Conservation (phyloP, 2,113 vertebrate genomes). For the Lampris incognitus region DNA sequence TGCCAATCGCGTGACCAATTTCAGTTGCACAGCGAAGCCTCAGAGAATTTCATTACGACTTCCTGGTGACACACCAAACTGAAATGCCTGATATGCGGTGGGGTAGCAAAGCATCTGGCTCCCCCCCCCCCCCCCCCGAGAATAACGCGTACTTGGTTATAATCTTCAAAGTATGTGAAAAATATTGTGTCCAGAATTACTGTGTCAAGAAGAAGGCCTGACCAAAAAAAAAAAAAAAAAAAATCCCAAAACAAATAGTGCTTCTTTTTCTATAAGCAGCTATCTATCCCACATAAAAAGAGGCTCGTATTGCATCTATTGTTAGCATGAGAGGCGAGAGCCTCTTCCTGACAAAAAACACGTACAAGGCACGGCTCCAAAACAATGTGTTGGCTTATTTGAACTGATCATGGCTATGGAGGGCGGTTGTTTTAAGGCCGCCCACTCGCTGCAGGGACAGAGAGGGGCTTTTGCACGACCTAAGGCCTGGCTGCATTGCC, state of each 20-base stretch:
- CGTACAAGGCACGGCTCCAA: slow-evolving; percentile 52
- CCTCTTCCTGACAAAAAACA: slow-evolving; percentile 64
- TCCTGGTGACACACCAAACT: slow-evolving; percentile 74
- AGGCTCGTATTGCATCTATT: slow-evolving; percentile 57
- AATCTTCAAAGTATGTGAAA: slow-evolving; percentile 45
- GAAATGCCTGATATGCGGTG: slow-evolving; percentile 72
- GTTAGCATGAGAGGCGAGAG: slow-evolving; percentile 48
- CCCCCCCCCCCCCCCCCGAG: background rate
- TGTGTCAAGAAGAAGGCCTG: slow-evolving; percentile 33
- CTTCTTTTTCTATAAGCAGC: slow-evolving; percentile 32
- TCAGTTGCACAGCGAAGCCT: slow-evolving; percentile 61
- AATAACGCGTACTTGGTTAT: slow-evolving; percentile 19
- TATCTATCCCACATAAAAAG: slow-evolving; percentile 38
- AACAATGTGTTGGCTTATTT: slow-evolving; percentile 76
- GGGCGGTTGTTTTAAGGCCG: slow-evolving; percentile 72
- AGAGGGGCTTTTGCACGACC: slow-evolving; percentile 53
- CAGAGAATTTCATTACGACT: slow-evolving; percentile 55
- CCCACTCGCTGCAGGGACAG: slow-evolving; percentile 69
- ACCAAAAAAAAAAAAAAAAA: slow-evolving; percentile 15
- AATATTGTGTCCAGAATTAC: slow-evolving; percentile 10
- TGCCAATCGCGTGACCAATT: slow-evolving; percentile 69
- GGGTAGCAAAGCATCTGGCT: slow-evolving; percentile 48
- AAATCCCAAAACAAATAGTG: background rate
- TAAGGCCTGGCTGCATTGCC: slow-evolving; percentile 52
- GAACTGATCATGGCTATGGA: slow-evolving; percentile 60